A percentile compares a stretch with the other conserved stretches of the same genome.
Conservation (phyloP, 1,140 invertebrate genomes). For the Papilio glaucus region DNA sequence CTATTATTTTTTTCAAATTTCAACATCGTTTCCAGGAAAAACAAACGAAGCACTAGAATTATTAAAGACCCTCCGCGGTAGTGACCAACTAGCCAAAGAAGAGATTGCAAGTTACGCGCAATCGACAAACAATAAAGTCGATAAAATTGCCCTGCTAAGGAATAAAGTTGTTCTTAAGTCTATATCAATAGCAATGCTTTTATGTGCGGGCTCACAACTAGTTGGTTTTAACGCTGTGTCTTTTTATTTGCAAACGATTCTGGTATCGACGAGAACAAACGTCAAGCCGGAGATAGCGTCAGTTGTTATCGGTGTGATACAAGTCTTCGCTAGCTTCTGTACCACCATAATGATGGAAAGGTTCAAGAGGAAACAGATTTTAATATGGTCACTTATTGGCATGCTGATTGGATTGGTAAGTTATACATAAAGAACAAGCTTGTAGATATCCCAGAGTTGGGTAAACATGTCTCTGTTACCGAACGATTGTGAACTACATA, state of each 20-base stretch:
- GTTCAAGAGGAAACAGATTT: constrained; percentile 85
- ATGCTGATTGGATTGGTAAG: constrained; percentile 82
- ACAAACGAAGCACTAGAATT: constrained; percentile 37
- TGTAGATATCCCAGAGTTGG: too few species aligned
- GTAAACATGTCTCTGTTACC: too few species aligned
- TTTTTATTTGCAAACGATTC: constrained; percentile 88
- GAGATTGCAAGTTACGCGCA: constrained; percentile 28
- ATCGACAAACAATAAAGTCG: constrained; percentile 27
- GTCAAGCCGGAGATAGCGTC: constrained; percentile 84
- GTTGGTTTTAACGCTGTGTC: constrained; percentile 88
- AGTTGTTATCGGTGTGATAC: constrained; percentile 86
- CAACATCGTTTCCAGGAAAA: constrained; percentile 41
- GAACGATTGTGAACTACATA: too few species aligned
- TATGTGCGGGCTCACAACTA: constrained; percentile 86
- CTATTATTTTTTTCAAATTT: neutral
- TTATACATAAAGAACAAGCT: neutral
- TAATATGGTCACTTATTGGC: constrained; percentile 80
- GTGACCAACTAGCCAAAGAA: constrained; percentile 23
- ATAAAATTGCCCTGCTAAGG: constrained; percentile 45
- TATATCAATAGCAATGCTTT: constrained; percentile 69
- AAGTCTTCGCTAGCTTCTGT: constrained; percentile 81
- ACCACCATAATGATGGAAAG: constrained; percentile 84
- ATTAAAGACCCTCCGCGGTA: constrained; percentile 40
- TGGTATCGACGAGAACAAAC: constrained; percentile 82
- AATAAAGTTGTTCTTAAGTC: constrained; percentile 78